Evolutionary conservation across 64 coral and sea anemone species (phyloP).

Genomic region (Pocillopora damicornis): DNA sequence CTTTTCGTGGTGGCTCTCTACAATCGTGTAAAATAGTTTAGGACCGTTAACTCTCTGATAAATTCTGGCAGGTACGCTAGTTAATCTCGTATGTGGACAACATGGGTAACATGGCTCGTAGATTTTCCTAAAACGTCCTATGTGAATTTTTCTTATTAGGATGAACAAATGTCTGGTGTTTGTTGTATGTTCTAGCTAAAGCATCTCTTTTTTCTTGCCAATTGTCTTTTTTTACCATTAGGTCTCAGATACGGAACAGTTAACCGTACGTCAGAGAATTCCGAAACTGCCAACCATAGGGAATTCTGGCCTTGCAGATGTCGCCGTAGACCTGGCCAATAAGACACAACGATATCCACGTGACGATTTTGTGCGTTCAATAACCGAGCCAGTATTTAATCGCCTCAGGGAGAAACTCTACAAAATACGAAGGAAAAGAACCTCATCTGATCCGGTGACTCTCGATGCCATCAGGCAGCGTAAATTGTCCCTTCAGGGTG

Average conservation of each 20-base stretch:
- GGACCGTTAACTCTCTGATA: too few relatives aligned
- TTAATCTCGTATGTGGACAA: too few relatives aligned
- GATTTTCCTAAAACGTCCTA: too few relatives aligned
- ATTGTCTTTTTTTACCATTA: background rate
- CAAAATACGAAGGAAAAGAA: conserved; percentile 35
- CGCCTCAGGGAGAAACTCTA: conserved; percentile 39
- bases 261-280: conserved; percentile 6
- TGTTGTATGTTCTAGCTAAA: background rate
- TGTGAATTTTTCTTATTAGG: too few relatives aligned
- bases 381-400: conserved; percentile 42
- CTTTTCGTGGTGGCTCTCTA: too few relatives aligned
- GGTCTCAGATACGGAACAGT: background rate
- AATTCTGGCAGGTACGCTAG: too few relatives aligned
- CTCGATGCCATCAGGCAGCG: conserved; percentile 21
- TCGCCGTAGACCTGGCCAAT: background rate
- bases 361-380: background rate
- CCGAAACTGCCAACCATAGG: background rate
- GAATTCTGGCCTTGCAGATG: background rate
- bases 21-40: too few relatives aligned
- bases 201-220: background rate
- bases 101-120: too few relatives aligned
- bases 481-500: background rate
- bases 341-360: background rate
- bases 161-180: too few relatives aligned
- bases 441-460: conserved; percentile 19